Base-by-base conservation (phyloP, 1,140 invertebrate species). In the Magallana angulata region DNA sequence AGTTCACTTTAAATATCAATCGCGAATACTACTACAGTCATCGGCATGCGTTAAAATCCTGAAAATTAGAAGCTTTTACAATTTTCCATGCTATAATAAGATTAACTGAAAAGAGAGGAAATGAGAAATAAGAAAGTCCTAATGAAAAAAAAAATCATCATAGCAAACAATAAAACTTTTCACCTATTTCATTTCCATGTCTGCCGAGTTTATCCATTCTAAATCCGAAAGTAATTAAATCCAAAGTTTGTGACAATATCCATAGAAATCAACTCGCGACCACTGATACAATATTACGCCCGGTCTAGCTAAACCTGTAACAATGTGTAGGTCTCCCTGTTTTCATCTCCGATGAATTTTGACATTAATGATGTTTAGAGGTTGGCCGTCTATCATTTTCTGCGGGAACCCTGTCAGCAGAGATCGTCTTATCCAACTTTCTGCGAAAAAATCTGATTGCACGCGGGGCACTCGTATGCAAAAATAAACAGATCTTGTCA, bases 401-500 rank as follows among this genome's bases (percentile, higher is more conserved):
- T 76, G 24, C 14, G 24, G 68, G 68, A 76, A 76, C 68, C 24
- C 24, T 76, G 68, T 76, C 68, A 76, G 68, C 68, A 76, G 24
- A 30, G 68, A 76, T 76, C 68, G 24, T 76, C 68, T 76, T 76
- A 76, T 76, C 68, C 68, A 76, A 76, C 68, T 76, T 76, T 76
- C 68, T 76, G 68, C 24, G 68, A 76, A 76, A 24, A 76, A 76
- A 76, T 76, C 68, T 76, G 68, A 76, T 76, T 76, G 68, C 68
- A 76, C 68, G 68, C 68, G 68, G 24, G 18, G 68, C 24, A 30
- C 68, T 30, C 68, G 68, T 76, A 48, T 30, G 68, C 24, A 76
- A 76, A 71, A 76, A 76, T 76, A 76, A 76, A 76, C 68, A 76
- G 68, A 76, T 76, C 68, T 76, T 76, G 68, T 76, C 68, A 76